phyloP scores from a whole-genome alignment of 2,113 vertebrate species.

The Azemiops feae region DNA sequence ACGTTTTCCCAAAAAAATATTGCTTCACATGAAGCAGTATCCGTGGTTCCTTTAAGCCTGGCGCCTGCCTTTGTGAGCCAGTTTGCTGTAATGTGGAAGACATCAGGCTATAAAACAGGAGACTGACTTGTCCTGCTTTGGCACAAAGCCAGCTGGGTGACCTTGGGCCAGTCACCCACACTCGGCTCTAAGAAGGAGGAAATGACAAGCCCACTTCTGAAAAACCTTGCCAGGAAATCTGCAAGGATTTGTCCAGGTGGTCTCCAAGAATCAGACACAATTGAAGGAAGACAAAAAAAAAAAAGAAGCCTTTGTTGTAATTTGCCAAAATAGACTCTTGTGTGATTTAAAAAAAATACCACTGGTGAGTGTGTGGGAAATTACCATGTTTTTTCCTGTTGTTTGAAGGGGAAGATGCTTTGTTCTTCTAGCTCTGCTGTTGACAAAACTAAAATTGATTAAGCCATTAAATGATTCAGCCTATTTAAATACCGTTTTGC shows the following conservation, averaged over 20 bases:
- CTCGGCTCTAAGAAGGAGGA: neutral
- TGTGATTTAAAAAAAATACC: neutral
- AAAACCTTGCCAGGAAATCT: neutral
- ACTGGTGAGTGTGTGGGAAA: neutral
- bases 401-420: neutral
- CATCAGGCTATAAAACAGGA: neutral
- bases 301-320: neutral
- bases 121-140: neutral
- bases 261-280: neutral
- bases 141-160: neutral
- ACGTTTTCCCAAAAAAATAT: neutral
- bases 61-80: neutral
- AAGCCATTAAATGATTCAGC: slow-evolving; percentile 4
- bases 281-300: neutral
- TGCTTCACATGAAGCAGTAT: neutral
- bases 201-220: neutral
- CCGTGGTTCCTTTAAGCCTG: neutral
- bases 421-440: neutral
- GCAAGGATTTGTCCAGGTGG: neutral
- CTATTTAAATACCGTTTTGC: neutral
- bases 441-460: neutral
- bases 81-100: neutral
- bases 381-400: neutral
- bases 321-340: neutral
- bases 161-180: neutral